These are phyloP conservation scores for Lathronympha strigana DNA, from an alignment of 2,888 invertebrate genomes.

Conservation along the genomic window DNA sequence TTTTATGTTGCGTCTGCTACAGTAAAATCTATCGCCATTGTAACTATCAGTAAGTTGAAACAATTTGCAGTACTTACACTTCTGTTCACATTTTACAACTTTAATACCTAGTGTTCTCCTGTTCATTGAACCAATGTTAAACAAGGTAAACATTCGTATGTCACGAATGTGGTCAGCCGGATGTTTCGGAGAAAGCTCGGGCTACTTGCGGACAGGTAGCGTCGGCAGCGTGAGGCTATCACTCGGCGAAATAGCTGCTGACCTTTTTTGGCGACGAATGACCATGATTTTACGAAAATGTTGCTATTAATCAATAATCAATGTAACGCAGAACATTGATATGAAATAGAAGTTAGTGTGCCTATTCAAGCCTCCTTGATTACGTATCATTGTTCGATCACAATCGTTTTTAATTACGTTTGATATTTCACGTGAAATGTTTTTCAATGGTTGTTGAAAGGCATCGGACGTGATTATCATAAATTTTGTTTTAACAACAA, in stretches of 20 bases:
- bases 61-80: background rate
- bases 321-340: background rate
- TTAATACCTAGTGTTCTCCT: constrained; percentile 1
- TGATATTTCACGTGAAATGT: no score
- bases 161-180: constrained; percentile 51
- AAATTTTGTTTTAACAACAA: no score
- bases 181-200: constrained; percentile 65
- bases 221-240: constrained; percentile 41
- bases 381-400: no score
- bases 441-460: no score
- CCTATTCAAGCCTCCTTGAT: no score
- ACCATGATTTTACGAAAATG: background rate
- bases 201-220: constrained; percentile 44
- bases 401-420: no score
- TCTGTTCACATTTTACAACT: background rate
- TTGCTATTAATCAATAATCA: no score
- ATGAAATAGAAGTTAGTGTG: background rate
- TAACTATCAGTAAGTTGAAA: no score
- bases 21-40: no score
- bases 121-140: constrained; percentile 10
- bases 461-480: no score
- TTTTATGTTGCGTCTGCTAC: no score
- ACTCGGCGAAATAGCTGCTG: constrained; percentile 12
- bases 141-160: constrained; percentile 35
- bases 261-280: constrained; percentile 5